Evolutionary conservation across 2,888 invertebrate genomes (phyloP).

Genomic region (Xylota sylvarum): DNA sequence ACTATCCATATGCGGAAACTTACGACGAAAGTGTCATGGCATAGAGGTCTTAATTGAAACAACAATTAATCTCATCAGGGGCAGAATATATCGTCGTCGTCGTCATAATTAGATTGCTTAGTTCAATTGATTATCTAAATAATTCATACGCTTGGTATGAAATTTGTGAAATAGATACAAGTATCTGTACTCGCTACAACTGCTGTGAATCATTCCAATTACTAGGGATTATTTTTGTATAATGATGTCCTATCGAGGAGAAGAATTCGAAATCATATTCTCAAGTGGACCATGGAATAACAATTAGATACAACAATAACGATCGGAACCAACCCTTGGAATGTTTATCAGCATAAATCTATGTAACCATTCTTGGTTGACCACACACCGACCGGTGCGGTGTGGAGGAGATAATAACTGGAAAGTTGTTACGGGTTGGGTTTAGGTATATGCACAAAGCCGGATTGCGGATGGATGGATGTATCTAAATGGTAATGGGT

Average conservation of each 20-base stretch:
- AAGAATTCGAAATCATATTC: not conserved
- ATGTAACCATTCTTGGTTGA: slow-evolving; percentile 1
- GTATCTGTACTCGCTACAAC: not conserved
- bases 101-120: slow-evolving; percentile 42
- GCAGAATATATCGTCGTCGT: slow-evolving; percentile 18
- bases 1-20: slow-evolving; percentile 21
- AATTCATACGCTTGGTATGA: slow-evolving; percentile 41
- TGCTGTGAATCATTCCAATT: slow-evolving; percentile 55
- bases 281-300: slow-evolving; percentile 12
- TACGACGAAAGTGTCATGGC: slow-evolving; percentile 15
- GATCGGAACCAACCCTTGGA: not conserved
- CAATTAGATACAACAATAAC: slow-evolving; percentile 2
- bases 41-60: slow-evolving; percentile 55
- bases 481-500: slow-evolving; percentile 12
- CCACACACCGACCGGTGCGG: not conserved
- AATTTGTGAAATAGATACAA: slow-evolving; percentile 22
- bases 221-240: not conserved
- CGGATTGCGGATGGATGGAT: slow-evolving; percentile 14
- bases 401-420: slow-evolving; percentile 5
- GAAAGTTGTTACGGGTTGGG: slow-evolving; percentile 12
- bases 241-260: slow-evolving; percentile 18
- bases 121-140: slow-evolving; percentile 55
- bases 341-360: not conserved
- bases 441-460: not conserved
- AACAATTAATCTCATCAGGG: slow-evolving; percentile 52